Evolutionary conservation across 2,797 vertebrate species (phyloP).

Genomic region (Scleropages formosus): DNA sequence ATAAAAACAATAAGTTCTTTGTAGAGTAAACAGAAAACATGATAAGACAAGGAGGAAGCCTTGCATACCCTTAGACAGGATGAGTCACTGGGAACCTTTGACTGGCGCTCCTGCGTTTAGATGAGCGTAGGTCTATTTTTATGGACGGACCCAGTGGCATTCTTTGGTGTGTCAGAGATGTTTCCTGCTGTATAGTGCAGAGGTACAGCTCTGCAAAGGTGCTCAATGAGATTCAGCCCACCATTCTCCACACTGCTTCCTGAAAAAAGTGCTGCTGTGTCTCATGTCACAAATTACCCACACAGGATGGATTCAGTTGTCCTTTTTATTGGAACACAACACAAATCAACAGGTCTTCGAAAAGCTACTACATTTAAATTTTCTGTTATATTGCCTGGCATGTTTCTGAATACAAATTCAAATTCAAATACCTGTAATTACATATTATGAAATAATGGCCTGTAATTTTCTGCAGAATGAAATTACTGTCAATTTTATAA

Average conservation of each 20-base stretch:
- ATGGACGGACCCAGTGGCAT: not conserved
- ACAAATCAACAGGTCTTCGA: not conserved
- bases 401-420: too few relatives aligned
- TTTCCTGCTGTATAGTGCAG: too few relatives aligned
- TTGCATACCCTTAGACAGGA: not conserved
- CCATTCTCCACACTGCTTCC: too few relatives aligned
- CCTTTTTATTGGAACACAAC: not conserved
- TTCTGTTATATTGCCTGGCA: too few relatives aligned
- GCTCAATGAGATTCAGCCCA: too few relatives aligned
- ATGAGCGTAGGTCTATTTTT: not conserved
- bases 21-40: constrained; percentile 25
- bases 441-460: too few relatives aligned
- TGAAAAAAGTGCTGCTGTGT: too few relatives aligned
- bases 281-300: too few relatives aligned
- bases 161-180: not conserved
- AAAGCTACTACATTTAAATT: too few relatives aligned
- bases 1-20: constrained; percentile 8
- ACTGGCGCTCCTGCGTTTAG: not conserved
- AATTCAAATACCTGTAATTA: not conserved
- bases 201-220: too few relatives aligned
- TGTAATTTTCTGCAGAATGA: not conserved
- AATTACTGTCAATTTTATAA: not conserved
- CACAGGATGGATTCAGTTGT: too few relatives aligned
- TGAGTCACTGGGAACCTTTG: not conserved
- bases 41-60: constrained; percentile 23